Base-by-base conservation (phyloP, 2,797 vertebrate species). In the Benthosema pterotum region DNA sequence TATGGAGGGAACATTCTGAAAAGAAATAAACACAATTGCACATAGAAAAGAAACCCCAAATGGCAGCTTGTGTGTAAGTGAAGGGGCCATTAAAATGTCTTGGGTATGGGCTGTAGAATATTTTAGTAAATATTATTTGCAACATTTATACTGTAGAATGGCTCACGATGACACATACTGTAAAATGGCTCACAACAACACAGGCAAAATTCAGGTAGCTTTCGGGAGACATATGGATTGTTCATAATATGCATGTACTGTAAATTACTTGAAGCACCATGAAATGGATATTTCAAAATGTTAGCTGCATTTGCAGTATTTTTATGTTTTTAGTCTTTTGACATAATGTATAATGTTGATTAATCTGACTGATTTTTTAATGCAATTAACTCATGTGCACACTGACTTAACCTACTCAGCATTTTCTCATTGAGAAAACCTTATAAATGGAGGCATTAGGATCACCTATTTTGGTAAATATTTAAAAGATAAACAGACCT, bases 1-100 rank as follows among this genome's bases (percentile, higher is more conserved):
- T 55, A 53, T 12, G 46, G 57, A 42, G 67, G 16, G 63, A 55
- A 66, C n/a, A 60, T 69, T 78, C 65, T 50, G 71, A 49, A 43
- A 59, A 56, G 51, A 76, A 77, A 59, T 38, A 49, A 13, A 48
- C 25, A 49, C 62, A 55, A n/a, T 15, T 45, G 61, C 51, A 63
- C 32, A 15, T 14, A 58, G 65, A 48, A 14, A 42, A 52, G 32
- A 57, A 49, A n/a, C n/a, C 47, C 63, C 52, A 18, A 59, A 57
- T 45, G 50, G 52, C 38, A 28, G 16, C 17, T 22, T n/a, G 6
- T 65, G 65, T 62, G 12, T 65, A 15, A 32, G 22, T 25, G 8
- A 38, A 18, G 32, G 32, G 42, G 28, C 49, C 61, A 45, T 77
- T 65, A 50, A 61, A 67, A 59, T 22, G 17, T 61, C 46, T 77